Evolutionary conservation across 2,113 vertebrate genomes (phyloP), one percentile per base, ranked within the genome.

Genomic region (Plecturocebus donacophilus): DNA sequence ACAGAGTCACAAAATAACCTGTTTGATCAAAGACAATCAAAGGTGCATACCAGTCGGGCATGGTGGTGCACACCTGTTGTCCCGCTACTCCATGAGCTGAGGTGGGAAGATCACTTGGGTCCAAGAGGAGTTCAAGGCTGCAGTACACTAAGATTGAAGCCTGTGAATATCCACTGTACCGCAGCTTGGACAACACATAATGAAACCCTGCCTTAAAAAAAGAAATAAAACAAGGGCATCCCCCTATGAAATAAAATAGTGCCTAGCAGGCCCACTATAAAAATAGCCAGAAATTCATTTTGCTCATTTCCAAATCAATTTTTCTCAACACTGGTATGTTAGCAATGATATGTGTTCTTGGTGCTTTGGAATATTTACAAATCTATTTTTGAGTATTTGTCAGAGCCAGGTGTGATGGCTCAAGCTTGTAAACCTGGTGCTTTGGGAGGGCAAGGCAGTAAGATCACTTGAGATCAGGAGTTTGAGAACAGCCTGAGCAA

Each of bases 271-370:
- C 2, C 32, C 83, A 68, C 21, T 30, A 23, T 40, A 91, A 86
- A 38, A 38, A 54, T 2, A 25, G 14, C 68, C 27, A 45, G 30
- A 19, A 82, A 79, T 86, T 79, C 70, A 12, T 64, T 91, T 85
- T 64, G 56, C 45, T 96, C 23, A 90, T 64, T 91, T 82, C 71
- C 73, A 79, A 93, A 88, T 21, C n/a, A 71, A 14, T 71, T 77
- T 96, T 64, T 47, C 58, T 73, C 68, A 12, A 77, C 56, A 66
- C 16, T 19, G 21, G 0, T 77, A 19, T 73, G 49, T 93, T 85
- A 75, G n/a, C 32, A 95, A 35, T 84, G 6, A 58, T 75, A 30
- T 49, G 20, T 93, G 40, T 71, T 79, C 40, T 95, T 42, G 42
- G 42, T 91, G 30, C 82, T 96, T 58, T 64, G 52, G 49, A 91